phyloP scores from a whole-genome alignment of 2,797 vertebrate species.

The Peromyscus nudipes region DNA sequence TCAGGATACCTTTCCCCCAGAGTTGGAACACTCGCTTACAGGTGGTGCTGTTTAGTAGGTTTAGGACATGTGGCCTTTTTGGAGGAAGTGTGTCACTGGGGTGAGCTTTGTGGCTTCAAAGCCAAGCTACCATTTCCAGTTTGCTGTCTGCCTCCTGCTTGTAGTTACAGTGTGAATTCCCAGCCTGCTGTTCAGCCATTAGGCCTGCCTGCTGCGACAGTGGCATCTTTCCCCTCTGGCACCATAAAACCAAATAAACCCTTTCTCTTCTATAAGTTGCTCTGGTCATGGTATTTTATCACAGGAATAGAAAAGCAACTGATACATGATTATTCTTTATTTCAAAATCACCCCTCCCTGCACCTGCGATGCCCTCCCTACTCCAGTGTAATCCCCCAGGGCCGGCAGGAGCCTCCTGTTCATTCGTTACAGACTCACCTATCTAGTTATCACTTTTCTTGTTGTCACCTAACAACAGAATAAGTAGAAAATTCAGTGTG shows the following conservation, averaged over 20 bases:
- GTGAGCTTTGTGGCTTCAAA: not conserved
- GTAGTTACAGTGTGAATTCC: not conserved
- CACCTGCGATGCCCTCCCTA: not conserved
- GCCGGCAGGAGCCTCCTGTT: not conserved
- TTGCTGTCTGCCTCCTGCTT: not conserved
- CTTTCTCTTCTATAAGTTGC: not conserved
- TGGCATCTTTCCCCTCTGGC: not conserved
- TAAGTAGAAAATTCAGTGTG: slow-evolving; percentile 29
- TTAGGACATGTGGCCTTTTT: not conserved
- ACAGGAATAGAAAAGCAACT: not conserved
- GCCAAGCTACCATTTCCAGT: not conserved
- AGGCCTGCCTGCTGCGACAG: not conserved
- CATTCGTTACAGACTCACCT: not conserved
- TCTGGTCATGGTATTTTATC: not conserved
- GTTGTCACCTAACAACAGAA: not conserved
- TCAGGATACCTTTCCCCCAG: too few relatives aligned
- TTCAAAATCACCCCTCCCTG: not conserved
- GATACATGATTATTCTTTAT: not conserved
- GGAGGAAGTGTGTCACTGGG: not conserved
- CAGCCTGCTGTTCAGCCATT: not conserved
- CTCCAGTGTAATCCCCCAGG: not conserved
- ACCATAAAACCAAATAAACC: not conserved
- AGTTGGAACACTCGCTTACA: too few relatives aligned
- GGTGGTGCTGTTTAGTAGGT: not conserved
- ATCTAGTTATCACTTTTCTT: not conserved